Percentiles rank a stretch among this genome's conserved stretches.
Conservation (phyloP, 2,797 vertebrate species). For the Lacerta viridis region DNA sequence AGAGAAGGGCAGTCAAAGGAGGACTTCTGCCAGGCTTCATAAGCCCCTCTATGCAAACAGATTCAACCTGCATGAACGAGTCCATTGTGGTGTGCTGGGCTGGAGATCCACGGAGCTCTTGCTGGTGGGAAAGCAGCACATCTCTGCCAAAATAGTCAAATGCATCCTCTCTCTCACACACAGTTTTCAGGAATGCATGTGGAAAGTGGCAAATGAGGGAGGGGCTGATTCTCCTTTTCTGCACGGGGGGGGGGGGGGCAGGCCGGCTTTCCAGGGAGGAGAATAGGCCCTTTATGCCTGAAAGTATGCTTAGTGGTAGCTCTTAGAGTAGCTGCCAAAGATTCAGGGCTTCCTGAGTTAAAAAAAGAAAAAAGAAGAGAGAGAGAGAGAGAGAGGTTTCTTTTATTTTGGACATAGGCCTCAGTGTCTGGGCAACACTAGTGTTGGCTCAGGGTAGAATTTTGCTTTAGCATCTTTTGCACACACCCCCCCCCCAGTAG, state of each 20-base stretch:
- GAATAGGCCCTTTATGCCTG: not conserved
- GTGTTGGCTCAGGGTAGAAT: not conserved
- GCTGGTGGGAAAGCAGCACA: not conserved
- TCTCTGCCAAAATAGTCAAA: not conserved
- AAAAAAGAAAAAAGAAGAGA: no score
- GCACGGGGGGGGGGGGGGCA: not conserved
- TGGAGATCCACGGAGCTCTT: not conserved
- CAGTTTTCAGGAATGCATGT: not conserved
- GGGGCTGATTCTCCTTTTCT: not conserved
- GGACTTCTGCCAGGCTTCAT: not conserved
- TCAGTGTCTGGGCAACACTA: not conserved
- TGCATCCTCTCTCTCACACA: not conserved
- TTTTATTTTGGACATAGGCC: not conserved
- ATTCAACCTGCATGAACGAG: not conserved
- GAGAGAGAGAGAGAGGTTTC: not conserved
- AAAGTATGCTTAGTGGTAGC: conserved; percentile 4
- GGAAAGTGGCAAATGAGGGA: not conserved
- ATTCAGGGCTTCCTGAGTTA: not conserved
- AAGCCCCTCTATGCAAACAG: not conserved
- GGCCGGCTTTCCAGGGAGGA: not conserved
- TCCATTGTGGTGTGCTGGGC: conserved; percentile 6
- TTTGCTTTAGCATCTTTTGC: not conserved
- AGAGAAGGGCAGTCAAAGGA: not conserved
- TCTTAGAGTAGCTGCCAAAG: not conserved
- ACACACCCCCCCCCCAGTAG: not conserved